Evolutionary conservation across 2,797 vertebrate genomes (phyloP).

Genomic region (Xiphorhynchus erythropygius): DNA sequence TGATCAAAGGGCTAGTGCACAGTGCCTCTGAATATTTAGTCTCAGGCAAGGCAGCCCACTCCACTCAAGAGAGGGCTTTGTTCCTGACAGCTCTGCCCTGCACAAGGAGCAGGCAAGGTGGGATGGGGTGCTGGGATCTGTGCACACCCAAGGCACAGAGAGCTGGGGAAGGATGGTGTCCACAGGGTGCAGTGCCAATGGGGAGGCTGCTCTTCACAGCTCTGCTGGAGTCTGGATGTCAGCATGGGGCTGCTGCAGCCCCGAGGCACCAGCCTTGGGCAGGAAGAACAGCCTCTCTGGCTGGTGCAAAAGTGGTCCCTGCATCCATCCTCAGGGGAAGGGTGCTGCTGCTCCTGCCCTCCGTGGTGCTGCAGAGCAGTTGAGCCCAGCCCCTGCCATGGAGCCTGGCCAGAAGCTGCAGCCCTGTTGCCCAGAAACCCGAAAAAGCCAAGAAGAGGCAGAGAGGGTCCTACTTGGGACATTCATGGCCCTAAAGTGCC

Average conservation of each 20-base stretch:
- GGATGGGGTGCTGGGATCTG: background rate
- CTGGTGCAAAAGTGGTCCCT: background rate
- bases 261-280: rapidly evolving
- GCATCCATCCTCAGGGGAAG: background rate
- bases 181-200: rapidly evolving
- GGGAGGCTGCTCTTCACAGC: background rate
- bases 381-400: background rate
- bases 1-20: conserved; percentile 47
- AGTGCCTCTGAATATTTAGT: background rate
- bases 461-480: background rate
- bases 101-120: background rate
- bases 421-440: background rate
- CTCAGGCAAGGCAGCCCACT: background rate
- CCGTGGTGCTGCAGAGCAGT: background rate
- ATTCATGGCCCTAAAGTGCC: background rate
- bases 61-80: background rate
- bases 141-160: background rate
- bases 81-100: background rate
- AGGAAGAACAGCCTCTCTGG: background rate
- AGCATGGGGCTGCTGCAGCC: background rate
- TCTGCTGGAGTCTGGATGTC: background rate
- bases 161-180: background rate
- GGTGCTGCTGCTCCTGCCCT: background rate
- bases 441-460: background rate
- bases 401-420: background rate